phyloP scores from a whole-genome alignment of 53 echinoderm and acorn worm genomes.

The Holothuria scabra region DNA sequence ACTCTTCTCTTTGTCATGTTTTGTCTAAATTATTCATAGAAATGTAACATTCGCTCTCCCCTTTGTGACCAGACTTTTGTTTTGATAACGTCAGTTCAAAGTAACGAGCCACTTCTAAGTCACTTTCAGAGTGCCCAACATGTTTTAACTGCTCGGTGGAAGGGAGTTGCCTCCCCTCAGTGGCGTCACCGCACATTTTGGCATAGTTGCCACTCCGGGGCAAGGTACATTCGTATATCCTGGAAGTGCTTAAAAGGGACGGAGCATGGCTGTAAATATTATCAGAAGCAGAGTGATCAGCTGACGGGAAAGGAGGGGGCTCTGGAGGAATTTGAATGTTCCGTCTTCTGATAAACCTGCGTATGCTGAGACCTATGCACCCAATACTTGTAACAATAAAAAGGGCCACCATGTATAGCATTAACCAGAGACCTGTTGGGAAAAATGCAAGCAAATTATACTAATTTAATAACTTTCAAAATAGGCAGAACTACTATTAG shows the following conservation, averaged over 20 bases:
- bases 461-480: no score
- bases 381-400: conserved; percentile 3
- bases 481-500: no score
- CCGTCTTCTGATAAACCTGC: conserved; percentile 4
- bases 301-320: not conserved
- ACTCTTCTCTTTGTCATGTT: not conserved
- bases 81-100: not conserved
- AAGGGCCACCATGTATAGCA: conserved; percentile 9
- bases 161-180: not conserved
- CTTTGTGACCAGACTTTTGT: not conserved
- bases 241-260: not conserved
- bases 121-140: conserved; percentile 5
- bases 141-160: not conserved
- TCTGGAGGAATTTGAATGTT: not conserved
- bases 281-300: conserved; percentile 33
- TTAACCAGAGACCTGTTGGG: conserved; percentile 21
- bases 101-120: conserved; percentile 26
- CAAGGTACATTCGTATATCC: conserved; percentile 13
- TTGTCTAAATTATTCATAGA: conserved; percentile 43
- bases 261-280: conserved; percentile 29
- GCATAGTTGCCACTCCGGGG: conserved; percentile 2
- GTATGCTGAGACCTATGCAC: conserved; percentile 4
- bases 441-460: not conserved
- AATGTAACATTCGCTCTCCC: conserved; percentile 27
- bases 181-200: not conserved